These are phyloP conservation scores for Melanaphis sacchari DNA, from an alignment of 1,140 invertebrate genomes.

Conservation along the genomic window DNA sequence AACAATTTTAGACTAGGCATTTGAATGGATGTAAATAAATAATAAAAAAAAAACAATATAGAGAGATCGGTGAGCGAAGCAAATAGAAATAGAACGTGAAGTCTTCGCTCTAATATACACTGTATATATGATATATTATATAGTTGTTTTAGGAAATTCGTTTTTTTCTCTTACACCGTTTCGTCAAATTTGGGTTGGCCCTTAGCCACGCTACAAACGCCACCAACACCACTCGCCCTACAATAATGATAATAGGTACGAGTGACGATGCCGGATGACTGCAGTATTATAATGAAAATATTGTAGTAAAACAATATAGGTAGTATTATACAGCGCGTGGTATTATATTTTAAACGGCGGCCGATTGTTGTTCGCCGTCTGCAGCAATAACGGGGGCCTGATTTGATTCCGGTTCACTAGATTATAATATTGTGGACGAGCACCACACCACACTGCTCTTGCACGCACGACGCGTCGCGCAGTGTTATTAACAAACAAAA, in stretches of 20 bases:
- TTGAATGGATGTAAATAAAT: background rate
- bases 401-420: constrained; percentile 41
- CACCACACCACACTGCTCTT: background rate
- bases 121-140: background rate
- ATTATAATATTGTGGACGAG: constrained; percentile 17
- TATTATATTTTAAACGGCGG: constrained; percentile 13
- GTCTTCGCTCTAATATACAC: background rate
- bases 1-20: background rate
- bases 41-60: no score
- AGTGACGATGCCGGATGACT: background rate
- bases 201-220: background rate
- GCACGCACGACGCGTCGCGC: background rate
- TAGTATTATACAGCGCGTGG: background rate
- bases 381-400: background rate
- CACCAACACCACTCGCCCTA: background rate
- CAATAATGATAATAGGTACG: background rate
- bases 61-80: background rate
- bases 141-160: background rate
- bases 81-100: background rate
- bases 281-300: constrained; percentile 24
- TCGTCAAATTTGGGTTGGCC: background rate
- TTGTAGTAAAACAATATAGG: constrained; percentile 25
- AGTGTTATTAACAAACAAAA: constrained; percentile 22
- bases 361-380: constrained; percentile 13
- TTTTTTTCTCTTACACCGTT: background rate